Evolutionary conservation across 2,797 vertebrate genomes (phyloP).

Genomic region (Phataginus tetradactyla): DNA sequence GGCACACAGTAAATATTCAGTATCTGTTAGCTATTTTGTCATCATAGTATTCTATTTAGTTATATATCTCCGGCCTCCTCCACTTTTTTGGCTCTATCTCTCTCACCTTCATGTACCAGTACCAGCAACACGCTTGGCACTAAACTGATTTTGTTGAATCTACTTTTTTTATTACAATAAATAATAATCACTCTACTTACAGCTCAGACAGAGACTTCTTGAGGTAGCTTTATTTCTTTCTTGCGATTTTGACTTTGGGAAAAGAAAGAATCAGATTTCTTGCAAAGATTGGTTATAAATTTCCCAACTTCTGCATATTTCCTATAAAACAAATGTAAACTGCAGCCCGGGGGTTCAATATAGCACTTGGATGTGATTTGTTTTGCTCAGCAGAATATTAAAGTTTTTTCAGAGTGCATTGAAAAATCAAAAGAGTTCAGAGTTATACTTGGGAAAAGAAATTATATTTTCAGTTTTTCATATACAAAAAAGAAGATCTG

Average conservation of each 20-base stretch:
- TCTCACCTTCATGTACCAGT: neutral
- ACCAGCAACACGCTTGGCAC: neutral
- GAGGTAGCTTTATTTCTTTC: neutral
- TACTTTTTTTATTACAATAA: neutral
- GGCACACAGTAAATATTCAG: neutral
- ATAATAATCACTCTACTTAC: neutral
- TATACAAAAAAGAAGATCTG: neutral
- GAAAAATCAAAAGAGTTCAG: conserved; percentile 46
- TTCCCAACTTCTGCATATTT: conserved; percentile 34
- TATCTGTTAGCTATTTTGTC: neutral
- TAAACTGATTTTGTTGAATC: neutral
- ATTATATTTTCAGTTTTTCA: neutral
- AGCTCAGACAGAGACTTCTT: neutral
- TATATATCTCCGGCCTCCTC: neutral
- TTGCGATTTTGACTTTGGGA: neutral
- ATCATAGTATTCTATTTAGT: no score
- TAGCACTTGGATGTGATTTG: neutral
- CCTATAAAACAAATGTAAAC: neutral
- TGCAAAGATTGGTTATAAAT: neutral
- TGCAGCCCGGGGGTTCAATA: neutral
- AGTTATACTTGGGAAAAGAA: neutral
- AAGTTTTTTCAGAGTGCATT: neutral
- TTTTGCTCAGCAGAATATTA: neutral
- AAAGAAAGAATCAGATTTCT: conserved; percentile 18
- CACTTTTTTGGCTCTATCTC: neutral